Evolutionary conservation across 2,797 vertebrate species (phyloP).

Genomic region (Paguma larvata): DNA sequence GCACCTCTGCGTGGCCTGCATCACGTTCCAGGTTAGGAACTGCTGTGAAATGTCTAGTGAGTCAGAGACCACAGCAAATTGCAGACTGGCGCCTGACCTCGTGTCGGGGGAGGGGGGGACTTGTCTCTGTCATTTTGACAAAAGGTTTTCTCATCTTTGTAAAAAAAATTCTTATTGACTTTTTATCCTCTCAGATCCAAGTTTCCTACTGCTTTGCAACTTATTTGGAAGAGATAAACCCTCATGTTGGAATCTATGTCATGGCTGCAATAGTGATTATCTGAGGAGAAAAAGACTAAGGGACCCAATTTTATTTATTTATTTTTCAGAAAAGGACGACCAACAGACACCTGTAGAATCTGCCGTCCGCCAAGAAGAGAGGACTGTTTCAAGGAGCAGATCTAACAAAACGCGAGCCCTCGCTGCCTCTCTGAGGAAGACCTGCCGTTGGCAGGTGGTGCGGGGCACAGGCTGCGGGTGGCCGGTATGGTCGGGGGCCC

Average conservation of each 20-base stretch:
- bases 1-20: too few relatives aligned
- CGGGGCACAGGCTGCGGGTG: too few relatives aligned
- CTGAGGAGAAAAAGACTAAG: not conserved
- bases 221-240: not conserved
- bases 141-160: not conserved
- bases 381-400: not conserved
- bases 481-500: not conserved
- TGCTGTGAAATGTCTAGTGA: not conserved
- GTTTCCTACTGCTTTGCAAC: not conserved
- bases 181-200: not conserved
- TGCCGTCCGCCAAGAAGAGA: not conserved
- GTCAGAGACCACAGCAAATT: not conserved
- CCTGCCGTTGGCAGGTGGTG: accelerated
- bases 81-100: not conserved
- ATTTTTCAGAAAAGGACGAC: not conserved
- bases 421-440: not conserved
- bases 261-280: not conserved
- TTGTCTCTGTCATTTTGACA: not conserved
- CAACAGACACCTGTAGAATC: not conserved
- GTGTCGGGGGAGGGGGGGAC: not conserved
- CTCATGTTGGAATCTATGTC: not conserved
- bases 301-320: not conserved
- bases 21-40: not conserved
- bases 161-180: not conserved
- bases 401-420: not conserved